Conservation (phyloP, 1,140 invertebrate species). For the Anastatus disparis region DNA sequence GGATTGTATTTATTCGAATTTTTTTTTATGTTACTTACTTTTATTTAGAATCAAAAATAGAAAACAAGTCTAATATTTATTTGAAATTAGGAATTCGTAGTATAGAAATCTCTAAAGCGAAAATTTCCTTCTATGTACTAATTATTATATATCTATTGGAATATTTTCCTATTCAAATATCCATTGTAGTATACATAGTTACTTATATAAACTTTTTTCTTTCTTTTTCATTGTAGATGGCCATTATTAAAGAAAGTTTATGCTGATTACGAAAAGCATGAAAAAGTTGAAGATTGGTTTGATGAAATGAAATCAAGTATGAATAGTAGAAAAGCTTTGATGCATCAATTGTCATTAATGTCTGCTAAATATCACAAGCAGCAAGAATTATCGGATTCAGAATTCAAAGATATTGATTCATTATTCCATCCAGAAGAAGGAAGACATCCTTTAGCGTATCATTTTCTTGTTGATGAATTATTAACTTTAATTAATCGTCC, state of each 20-base stretch:
- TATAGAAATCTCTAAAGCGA: too few species aligned
- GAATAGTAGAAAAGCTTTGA: slow-evolving; percentile 48
- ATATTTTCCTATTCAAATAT: too few species aligned
- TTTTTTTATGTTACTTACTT: too few species aligned
- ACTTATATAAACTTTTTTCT: too few species aligned
- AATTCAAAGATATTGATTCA: slow-evolving; percentile 60
- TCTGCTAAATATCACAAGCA: slow-evolving; percentile 60
- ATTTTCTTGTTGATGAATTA: slow-evolving; percentile 64
- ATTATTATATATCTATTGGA: too few species aligned
- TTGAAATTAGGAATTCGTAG: too few species aligned
- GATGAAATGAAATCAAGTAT: slow-evolving; percentile 52
- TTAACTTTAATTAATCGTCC: slow-evolving; percentile 54
- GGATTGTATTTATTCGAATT: too few species aligned
- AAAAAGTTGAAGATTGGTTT: slow-evolving; percentile 55
- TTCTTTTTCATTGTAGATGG: slow-evolving; percentile 55
- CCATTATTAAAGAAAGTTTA: slow-evolving; percentile 51
- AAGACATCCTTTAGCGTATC: slow-evolving; percentile 55
- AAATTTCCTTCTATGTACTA: too few species aligned
- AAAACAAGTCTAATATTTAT: too few species aligned
- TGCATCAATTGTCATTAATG: slow-evolving; percentile 56
- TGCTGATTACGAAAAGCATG: slow-evolving; percentile 39
- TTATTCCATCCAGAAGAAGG: slow-evolving; percentile 56
- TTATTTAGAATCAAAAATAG: too few species aligned
- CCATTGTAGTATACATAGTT: too few species aligned
- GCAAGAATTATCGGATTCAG: slow-evolving; percentile 63